A percentile compares a stretch with the other conserved stretches of the same genome.
Evolutionary conservation across 2,113 vertebrate species (phyloP).

Genomic region (Notothenia coriiceps): DNA sequence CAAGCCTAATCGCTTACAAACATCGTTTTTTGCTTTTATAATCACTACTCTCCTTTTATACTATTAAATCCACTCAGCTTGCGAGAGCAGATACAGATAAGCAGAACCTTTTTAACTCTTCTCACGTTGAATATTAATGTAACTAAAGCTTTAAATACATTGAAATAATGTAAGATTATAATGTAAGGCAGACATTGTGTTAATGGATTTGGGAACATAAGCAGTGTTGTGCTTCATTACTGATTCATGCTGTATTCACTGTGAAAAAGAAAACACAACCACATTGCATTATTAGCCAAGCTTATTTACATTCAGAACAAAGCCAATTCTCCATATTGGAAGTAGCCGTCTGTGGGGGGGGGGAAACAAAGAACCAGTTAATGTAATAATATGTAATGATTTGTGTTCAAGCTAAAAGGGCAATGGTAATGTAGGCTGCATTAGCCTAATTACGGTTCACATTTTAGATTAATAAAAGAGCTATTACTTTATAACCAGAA

Average conservation of each 20-base stretch:
- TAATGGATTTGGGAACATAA: slow-evolving; percentile 51
- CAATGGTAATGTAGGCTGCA: background rate
- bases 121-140: slow-evolving; percentile 43
- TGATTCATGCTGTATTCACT: slow-evolving; percentile 45
- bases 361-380: slow-evolving; percentile 24
- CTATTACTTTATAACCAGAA: slow-evolving; percentile 5
- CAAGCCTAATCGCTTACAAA: background rate
- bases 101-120: background rate
- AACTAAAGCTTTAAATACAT: slow-evolving; percentile 28
- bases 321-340: background rate
- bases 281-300: slow-evolving; percentile 18
- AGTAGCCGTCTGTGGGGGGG: slow-evolving; percentile 3
- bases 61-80: background rate
- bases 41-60: background rate
- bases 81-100: slow-evolving; percentile 6
- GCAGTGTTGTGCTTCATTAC: slow-evolving; percentile 25
- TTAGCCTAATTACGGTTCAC: slow-evolving; percentile 23
- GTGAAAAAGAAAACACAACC: slow-evolving; percentile 35
- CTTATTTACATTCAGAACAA: slow-evolving; percentile 37
- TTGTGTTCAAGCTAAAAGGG: slow-evolving; percentile 26
- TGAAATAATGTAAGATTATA: slow-evolving; percentile 35
- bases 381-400: slow-evolving; percentile 22
- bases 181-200: slow-evolving; percentile 26
- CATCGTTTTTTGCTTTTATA: background rate
- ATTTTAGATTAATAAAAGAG: slow-evolving; percentile 17